Evolutionary conservation across 1,140 invertebrate species (phyloP).

Genomic region (Planococcus citri): DNA sequence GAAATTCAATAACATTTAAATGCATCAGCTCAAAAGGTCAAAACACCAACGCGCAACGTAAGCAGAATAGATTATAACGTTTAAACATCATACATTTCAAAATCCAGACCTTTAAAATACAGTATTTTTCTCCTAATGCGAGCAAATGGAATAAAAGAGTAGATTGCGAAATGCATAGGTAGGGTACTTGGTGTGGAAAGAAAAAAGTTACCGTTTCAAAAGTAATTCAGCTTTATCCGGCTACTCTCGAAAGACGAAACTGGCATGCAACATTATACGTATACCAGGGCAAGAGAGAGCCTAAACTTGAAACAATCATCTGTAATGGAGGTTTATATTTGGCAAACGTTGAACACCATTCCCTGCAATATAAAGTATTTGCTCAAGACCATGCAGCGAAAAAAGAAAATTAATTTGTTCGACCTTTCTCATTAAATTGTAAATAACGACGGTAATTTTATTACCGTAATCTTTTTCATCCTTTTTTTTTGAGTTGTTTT

Average conservation of each 20-base stretch:
- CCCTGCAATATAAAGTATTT: not conserved
- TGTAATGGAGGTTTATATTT: not conserved
- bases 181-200: not conserved
- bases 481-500: not conserved
- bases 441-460: slow-evolving; percentile 4
- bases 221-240: slow-evolving; percentile 1
- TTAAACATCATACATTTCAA: too few species aligned
- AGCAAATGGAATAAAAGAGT: not conserved
- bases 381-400: not conserved
- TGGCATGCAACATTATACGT: not conserved
- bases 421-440: slow-evolving; percentile 7
- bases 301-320: not conserved
- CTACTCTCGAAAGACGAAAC: not conserved
- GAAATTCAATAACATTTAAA: too few species aligned
- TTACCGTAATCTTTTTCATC: not conserved
- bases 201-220: not conserved
- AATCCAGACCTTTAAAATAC: too few species aligned
- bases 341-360: not conserved
- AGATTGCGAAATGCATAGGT: not conserved
- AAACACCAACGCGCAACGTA: too few species aligned
- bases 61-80: too few species aligned
- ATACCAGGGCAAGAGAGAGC: not conserved
- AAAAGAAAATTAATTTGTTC: slow-evolving; percentile 8
- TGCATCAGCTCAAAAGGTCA: too few species aligned
- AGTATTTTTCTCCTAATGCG: not conserved